Conservation (phyloP, 2,797 vertebrate species). For the Anas acuta region DNA sequence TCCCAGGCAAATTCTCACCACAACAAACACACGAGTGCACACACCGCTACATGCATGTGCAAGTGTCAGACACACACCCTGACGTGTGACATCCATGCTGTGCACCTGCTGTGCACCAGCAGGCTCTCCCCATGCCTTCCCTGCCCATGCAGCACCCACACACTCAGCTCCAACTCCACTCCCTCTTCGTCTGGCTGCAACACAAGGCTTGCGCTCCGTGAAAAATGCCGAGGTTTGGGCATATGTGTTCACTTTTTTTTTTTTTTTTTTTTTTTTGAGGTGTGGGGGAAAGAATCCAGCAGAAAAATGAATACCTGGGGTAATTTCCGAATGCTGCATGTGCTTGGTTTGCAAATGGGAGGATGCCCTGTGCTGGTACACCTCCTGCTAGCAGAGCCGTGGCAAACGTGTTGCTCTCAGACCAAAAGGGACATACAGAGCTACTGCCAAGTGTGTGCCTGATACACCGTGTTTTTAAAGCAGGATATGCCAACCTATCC, state of each 20-base stretch:
- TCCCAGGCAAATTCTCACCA: not conserved
- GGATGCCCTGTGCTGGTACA: not conserved
- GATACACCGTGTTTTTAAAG: not conserved
- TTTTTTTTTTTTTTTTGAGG: too few relatives aligned
- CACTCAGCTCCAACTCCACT: not conserved
- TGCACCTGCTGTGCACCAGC: slow-evolving; percentile 11
- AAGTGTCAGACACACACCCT: not conserved
- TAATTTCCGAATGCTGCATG: not conserved
- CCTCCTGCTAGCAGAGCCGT: not conserved
- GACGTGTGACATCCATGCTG: not conserved
- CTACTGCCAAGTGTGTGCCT: not conserved
- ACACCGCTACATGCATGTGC: not conserved
- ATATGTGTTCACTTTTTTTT: not conserved
- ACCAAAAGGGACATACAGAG: not conserved
- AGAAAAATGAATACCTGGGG: not conserved
- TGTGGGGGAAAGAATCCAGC: not conserved
- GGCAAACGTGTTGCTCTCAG: not conserved
- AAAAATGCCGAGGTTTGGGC: slow-evolving; percentile 39
- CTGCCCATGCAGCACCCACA: not conserved
- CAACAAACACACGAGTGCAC: not conserved
- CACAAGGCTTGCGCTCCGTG: not conserved
- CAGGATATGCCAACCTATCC: not conserved
- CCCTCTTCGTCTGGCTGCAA: not conserved
- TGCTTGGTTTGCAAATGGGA: not conserved
- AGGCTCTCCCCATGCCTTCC: not conserved